These are phyloP conservation scores for Labeo catla DNA, from an alignment of 2,113 vertebrate genomes.

Conservation along the genomic window DNA sequence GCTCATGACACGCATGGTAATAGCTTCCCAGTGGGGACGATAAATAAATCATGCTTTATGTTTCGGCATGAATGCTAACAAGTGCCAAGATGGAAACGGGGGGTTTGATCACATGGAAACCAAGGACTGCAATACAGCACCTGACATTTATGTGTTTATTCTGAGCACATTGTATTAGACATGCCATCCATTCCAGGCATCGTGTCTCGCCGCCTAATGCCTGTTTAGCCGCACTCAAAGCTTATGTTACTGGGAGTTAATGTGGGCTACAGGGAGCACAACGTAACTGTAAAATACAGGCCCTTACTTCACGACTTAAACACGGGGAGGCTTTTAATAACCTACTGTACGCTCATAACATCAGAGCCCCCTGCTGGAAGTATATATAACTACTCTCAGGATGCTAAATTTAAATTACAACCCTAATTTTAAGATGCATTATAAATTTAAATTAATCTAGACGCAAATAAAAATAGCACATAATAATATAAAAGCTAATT, in stretches of 20 bases:
- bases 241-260: constrained; percentile 12
- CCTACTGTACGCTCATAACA: background rate
- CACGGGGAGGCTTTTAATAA: background rate
- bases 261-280: background rate
- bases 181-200: constrained; percentile 41
- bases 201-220: constrained; percentile 42
- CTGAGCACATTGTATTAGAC: constrained; percentile 34
- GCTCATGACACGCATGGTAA: background rate
- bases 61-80: background rate
- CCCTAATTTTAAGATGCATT: background rate
- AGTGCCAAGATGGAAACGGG: background rate
- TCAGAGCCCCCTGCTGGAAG: constrained; percentile 30
- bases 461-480: no score
- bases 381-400: background rate
- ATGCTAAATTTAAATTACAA: background rate
- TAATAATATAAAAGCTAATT: background rate
- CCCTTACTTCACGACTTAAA: constrained; percentile 3
- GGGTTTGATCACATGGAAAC: constrained; percentile 24
- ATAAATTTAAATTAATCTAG: background rate
- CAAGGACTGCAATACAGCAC: constrained; percentile 9
- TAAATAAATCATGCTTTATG: constrained; percentile 11
- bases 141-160: constrained; percentile 29
- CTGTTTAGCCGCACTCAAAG: background rate
- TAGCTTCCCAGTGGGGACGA: background rate
- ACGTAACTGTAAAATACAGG: background rate